Evolutionary conservation across 2,888 invertebrate species (phyloP).

Genomic region (Tiliacea citrago): DNA sequence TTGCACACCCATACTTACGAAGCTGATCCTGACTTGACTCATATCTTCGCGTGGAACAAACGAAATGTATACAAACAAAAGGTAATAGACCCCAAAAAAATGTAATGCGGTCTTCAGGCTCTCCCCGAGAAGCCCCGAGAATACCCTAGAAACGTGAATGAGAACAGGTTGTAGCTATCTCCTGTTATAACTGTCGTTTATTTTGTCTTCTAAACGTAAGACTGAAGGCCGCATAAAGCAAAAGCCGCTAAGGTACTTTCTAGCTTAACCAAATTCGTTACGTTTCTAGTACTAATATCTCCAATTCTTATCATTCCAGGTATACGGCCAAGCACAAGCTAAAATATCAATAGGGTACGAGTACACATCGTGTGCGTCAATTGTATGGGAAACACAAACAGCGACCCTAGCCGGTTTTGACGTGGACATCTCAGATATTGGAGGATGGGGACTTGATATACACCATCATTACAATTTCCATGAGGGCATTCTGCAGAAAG

Average conservation of each 20-base stretch:
- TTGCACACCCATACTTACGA: constrained; percentile 98
- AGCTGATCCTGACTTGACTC: constrained; percentile 98
- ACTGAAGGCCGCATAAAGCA: neutral
- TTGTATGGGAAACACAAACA: constrained; percentile 99
- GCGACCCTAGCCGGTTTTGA: constrained; percentile 98
- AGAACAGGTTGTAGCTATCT: neutral
- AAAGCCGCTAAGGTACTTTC: neutral
- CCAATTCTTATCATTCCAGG: constrained; percentile 70
- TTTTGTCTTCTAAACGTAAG: neutral
- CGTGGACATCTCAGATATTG: constrained; percentile 98
- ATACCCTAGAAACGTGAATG: neutral
- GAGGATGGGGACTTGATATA: constrained; percentile 99
- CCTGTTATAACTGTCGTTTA: neutral
- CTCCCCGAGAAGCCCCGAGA: neutral
- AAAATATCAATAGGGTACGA: constrained; percentile 98
- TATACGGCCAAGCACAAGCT: constrained; percentile 96
- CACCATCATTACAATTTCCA: constrained; percentile 99
- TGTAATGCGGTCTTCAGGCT: neutral
- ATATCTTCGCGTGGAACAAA: constrained; percentile 99
- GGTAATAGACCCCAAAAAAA: constrained; percentile 78
- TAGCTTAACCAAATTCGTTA: neutral
- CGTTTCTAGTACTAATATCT: neutral
- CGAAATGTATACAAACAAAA: constrained; percentile 99
- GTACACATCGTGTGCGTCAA: constrained; percentile 95
- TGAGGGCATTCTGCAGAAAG: constrained; percentile 99